Percentiles rank a stretch among this genome's conserved stretches.
Evolutionary conservation across 2,888 invertebrate species (phyloP).

Genomic region (Caenorhabditis becei): DNA sequence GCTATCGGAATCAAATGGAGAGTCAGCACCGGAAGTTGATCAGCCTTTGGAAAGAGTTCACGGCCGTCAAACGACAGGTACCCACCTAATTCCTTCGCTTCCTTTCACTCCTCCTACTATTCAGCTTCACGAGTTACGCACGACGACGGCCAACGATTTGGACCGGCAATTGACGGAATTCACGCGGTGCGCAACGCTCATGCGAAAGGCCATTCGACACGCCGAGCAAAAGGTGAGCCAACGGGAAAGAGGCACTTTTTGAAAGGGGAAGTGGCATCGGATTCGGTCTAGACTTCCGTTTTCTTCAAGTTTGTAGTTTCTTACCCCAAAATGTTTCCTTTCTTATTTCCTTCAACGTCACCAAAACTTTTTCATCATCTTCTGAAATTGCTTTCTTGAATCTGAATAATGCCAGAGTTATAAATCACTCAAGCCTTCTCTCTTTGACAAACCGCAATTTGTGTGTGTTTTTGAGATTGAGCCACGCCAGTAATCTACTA

Average conservation of each 20-base stretch:
- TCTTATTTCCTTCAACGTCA: background rate
- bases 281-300: constrained; percentile 13
- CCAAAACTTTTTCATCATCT: too few species aligned
- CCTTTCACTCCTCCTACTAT: constrained; percentile 1
- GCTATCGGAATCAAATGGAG: constrained; percentile 70
- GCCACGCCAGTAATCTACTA: too few species aligned
- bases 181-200: constrained; percentile 68
- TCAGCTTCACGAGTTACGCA: constrained; percentile 66
- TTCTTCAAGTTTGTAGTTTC: background rate
- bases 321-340: background rate
- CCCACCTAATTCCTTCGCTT: background rate
- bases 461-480: background rate
- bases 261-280: background rate
- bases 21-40: constrained; percentile 69
- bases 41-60: constrained; percentile 70
- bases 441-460: background rate
- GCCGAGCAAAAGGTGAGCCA: constrained; percentile 63
- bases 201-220: constrained; percentile 67
- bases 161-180: constrained; percentile 71
- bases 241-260: constrained; percentile 4
- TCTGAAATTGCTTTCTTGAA: background rate
- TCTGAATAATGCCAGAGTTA: background rate
- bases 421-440: background rate
- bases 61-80: constrained; percentile 70
- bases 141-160: constrained; percentile 67